Percentiles rank a stretch among this genome's conserved stretches.
phyloP scores from a whole-genome alignment of 2,888 invertebrate genomes.

The Drosophila siamana region DNA sequence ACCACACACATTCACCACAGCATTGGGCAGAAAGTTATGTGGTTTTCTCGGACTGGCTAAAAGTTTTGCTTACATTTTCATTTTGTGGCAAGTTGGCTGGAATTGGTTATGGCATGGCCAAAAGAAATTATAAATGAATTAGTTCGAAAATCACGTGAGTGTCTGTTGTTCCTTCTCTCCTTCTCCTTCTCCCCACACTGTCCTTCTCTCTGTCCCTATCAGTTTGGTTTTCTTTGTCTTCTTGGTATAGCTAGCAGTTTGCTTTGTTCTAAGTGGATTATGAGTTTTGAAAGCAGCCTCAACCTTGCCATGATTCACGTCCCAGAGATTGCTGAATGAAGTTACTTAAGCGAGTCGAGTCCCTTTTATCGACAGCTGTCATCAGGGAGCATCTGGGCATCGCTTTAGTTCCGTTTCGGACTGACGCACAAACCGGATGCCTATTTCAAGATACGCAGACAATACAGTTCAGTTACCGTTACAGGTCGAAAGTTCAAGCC shows the following conservation, averaged over 20 bases:
- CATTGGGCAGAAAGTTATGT: conserved; percentile 27
- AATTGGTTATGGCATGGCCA: conserved; percentile 65
- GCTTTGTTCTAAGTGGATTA: conserved; percentile 43
- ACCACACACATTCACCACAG: conserved; percentile 11
- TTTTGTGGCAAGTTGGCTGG: conserved; percentile 38
- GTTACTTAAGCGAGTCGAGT: conserved; percentile 5
- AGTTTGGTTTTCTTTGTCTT: not conserved
- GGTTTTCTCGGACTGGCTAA: conserved; percentile 26
- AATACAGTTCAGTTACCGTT: conserved; percentile 10
- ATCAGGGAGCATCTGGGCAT: conserved; percentile 35
- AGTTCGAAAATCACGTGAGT: conserved; percentile 58
- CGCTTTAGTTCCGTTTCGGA: conserved; percentile 18
- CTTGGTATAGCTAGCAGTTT: not conserved
- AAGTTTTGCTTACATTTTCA: conserved; percentile 69
- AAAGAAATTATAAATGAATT: conserved; percentile 73
- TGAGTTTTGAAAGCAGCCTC: conserved; percentile 36
- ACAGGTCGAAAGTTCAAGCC: conserved; percentile 35
- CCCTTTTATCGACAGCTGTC: conserved; percentile 52
- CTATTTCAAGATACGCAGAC: conserved; percentile 31
- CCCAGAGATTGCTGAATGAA: conserved; percentile 22
- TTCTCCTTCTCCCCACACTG: not conserved
- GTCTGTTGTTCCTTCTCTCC: not conserved
- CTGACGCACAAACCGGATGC: conserved; percentile 33
- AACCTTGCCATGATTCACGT: conserved; percentile 35
- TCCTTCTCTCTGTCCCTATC: not conserved